Conservation (phyloP, 2,888 invertebrate species). For the Matsumyia berberina region DNA sequence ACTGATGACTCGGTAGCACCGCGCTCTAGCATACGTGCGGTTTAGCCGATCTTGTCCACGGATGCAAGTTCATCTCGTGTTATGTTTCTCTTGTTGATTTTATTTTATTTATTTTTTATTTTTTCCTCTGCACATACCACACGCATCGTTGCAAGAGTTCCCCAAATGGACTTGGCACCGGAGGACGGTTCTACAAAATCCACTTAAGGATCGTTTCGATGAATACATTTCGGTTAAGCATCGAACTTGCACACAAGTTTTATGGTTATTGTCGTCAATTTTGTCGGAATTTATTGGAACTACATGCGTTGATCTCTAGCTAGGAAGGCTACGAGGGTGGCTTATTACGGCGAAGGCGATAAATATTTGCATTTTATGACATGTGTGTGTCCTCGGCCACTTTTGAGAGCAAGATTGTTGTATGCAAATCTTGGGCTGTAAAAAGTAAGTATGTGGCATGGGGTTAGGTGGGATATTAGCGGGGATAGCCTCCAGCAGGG, state of each 20-base stretch:
- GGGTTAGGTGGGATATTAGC: not conserved
- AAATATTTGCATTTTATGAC: constrained; percentile 51
- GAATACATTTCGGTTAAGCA: constrained; percentile 50
- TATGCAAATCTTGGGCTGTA: not conserved
- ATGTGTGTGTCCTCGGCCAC: not conserved
- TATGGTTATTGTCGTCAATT: constrained; percentile 62
- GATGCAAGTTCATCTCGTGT: constrained; percentile 15
- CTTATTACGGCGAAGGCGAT: constrained; percentile 41
- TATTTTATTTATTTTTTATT: not conserved
- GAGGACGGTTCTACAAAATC: constrained; percentile 18
- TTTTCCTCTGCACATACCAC: constrained; percentile 20
- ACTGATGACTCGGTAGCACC: constrained; percentile 31
- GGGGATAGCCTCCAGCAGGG: constrained; percentile 2
- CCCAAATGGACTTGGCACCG: not conserved
- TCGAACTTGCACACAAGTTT: constrained; percentile 48
- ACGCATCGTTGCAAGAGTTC: constrained; percentile 38
- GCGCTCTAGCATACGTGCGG: constrained; percentile 1
- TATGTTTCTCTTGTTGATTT: not conserved
- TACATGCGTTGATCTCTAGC: constrained; percentile 23
- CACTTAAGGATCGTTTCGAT: constrained; percentile 40
- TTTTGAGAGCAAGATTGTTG: not conserved
- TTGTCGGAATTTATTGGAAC: constrained; percentile 48
- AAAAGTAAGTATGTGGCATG: not conserved
- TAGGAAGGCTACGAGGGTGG: constrained; percentile 19
- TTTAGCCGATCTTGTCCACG: constrained; percentile 22